These are phyloP conservation scores for Aphis craccivora DNA, from an alignment of 1,140 invertebrate genomes.

Conservation along the genomic window DNA sequence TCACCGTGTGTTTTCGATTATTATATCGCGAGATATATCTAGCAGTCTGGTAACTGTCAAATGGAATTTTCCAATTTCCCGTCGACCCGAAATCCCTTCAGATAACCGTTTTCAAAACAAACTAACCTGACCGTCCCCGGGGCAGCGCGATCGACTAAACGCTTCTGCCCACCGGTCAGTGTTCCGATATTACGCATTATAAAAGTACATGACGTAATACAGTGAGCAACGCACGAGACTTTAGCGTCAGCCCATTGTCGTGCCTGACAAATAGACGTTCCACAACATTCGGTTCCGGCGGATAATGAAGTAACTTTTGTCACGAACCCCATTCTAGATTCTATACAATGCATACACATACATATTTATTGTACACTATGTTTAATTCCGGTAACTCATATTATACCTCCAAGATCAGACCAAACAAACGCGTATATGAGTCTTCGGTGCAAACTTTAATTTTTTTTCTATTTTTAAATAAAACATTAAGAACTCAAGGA, in stretches of 20 bases:
- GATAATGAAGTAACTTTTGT: constrained; percentile 44
- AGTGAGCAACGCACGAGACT: neutral
- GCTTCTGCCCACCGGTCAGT: neutral
- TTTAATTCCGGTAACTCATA: neutral
- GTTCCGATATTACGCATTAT: neutral
- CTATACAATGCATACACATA: neutral
- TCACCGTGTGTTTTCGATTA: neutral
- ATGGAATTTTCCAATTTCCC: constrained; percentile 24
- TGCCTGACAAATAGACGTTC: neutral
- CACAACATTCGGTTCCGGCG: neutral
- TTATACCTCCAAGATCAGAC: neutral
- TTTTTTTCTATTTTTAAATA: neutral
- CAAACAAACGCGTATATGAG: neutral
- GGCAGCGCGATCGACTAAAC: neutral
- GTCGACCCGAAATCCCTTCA: neutral
- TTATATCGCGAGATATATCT: neutral
- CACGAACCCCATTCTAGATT: neutral
- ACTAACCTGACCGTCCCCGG: neutral
- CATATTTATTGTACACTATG: neutral
- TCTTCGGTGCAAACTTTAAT: neutral
- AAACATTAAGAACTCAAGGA: neutral
- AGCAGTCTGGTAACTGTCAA: neutral
- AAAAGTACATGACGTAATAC: neutral
- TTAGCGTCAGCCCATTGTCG: neutral
- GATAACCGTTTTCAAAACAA: constrained; percentile 19